Evolutionary conservation across 1,140 invertebrate genomes (phyloP), one percentile per base, ranked within the genome.

Genomic region (Ceratoteleas bidentatus): DNA sequence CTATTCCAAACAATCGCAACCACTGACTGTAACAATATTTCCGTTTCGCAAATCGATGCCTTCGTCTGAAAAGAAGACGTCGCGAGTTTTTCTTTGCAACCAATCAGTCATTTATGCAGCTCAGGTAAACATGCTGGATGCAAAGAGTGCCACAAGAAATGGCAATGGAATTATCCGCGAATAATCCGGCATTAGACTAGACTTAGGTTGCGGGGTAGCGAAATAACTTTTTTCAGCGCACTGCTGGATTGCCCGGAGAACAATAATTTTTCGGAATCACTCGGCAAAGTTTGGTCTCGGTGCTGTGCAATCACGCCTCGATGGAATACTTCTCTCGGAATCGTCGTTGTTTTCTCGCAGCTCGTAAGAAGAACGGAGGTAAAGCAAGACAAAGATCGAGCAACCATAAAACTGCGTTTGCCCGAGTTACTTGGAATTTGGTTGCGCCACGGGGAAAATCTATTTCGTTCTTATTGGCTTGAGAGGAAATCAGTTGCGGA

Each of bases 131-230:
- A 70, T 38, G 53, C 32, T n/a, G n/a, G n/a, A n/a, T n/a, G n/a
- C n/a, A n/a, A n/a, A n/a, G n/a, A n/a, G n/a, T n/a, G 36, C 7
- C 15, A 70, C 32, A 78, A 72, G 14, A 69, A 70, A 64, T 50
- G 38, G 43, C 3, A 76, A 8, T 49, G 6, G 66, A 78, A 69
- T 64, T 56, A 70, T 77, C 66, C 66, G 60, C 60, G 52, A 60
- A 78, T 72, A 52, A 70, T 78, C 58, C 45, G 40, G 60, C 15
- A 78, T 66, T 72, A 79, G 66, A 73, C 73, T 73, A 69, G 70
- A 81, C 78, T 69, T 73, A 74, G 43, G 43, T 50, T 61, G 34
- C 38, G 53, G 11, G 24, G 33, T 14, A 56, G 57, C 45, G 24
- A 33, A 80, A 74, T 58, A 57, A 32, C 50, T 74, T 69, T 60